A percentile compares a stretch with the other conserved stretches of the same genome.
These are phyloP conservation scores for Mesoclemmys tuberculata DNA, from an alignment of 2,113 vertebrate species.

Conservation along the genomic window DNA sequence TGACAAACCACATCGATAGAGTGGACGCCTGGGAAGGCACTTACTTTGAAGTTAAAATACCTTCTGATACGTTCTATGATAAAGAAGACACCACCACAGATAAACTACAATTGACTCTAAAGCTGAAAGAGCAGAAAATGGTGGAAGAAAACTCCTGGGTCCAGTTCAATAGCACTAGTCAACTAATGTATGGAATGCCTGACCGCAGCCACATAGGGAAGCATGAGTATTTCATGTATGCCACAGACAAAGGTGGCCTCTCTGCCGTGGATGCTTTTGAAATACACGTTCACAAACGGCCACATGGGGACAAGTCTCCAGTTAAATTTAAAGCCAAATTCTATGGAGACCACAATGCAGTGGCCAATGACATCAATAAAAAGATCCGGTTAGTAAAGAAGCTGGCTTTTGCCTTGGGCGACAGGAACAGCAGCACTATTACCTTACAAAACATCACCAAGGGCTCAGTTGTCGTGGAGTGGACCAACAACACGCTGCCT, in stretches of 20 bases:
- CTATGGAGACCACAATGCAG: conserved; percentile 83
- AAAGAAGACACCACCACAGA: conserved; percentile 93
- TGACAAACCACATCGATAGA: conserved; percentile 91
- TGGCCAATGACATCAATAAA: conserved; percentile 87
- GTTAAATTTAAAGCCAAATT: conserved; percentile 91
- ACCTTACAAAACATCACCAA: conserved; percentile 87
- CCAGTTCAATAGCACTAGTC: conserved; percentile 95
- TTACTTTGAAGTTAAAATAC: conserved; percentile 96
- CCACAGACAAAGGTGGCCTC: conserved; percentile 91
- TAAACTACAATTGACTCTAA: conserved; percentile 91
- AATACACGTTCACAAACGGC: conserved; percentile 90
- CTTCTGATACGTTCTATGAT: conserved; percentile 93
- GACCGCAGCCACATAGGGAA: conserved; percentile 86
- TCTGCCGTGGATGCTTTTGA: conserved; percentile 93
- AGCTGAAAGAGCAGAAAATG: conserved; percentile 87
- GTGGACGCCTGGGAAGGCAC: conserved; percentile 95
- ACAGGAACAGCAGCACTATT: conserved; percentile 93
- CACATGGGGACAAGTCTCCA: conserved; percentile 84
- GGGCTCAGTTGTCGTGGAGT: conserved; percentile 93
- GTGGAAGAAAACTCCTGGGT: conserved; percentile 92
- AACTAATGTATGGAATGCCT: conserved; percentile 94
- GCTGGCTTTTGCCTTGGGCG: conserved; percentile 89
- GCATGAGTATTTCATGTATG: conserved; percentile 94
- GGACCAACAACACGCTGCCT: conserved; percentile 94
- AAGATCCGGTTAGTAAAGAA: conserved; percentile 94